Conservation (phyloP, 1,140 invertebrate species). For the Neelides sp. region DNA sequence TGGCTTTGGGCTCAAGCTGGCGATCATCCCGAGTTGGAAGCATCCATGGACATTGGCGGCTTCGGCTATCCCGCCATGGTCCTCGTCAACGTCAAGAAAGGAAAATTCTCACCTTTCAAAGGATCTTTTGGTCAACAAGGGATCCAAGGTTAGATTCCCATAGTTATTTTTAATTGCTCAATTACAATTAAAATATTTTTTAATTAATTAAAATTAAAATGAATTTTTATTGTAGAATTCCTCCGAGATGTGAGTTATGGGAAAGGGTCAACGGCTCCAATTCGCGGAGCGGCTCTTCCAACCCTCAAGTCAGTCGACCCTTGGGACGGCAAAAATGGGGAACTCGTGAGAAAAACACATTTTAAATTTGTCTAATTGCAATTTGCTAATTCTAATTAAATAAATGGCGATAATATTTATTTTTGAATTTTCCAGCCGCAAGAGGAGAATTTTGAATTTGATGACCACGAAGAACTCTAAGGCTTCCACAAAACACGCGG, state of each 20-base stretch:
- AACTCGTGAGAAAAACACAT: no score
- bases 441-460: no score
- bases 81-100: conserved; percentile 90
- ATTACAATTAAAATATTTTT: no score
- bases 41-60: conserved; percentile 78
- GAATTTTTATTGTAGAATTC: conserved; percentile 92
- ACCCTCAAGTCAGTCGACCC: conserved; percentile 55
- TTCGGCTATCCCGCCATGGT: conserved; percentile 89
- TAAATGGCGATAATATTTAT: no score
- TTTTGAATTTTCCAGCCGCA: no score
- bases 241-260: conserved; percentile 88
- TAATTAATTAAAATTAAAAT: no score
- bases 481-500: no score
- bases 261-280: conserved; percentile 76
- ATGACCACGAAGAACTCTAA: no score
- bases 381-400: no score
- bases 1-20: conserved; percentile 93
- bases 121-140: conserved; percentile 90
- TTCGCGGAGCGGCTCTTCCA: conserved; percentile 74
- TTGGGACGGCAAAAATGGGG: conserved; percentile 96
- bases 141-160: no score
- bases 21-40: conserved; percentile 69
- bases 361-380: no score
- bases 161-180: no score
- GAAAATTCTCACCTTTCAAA: conserved; percentile 85